These are phyloP conservation scores for Tanytarsus gracilentus DNA, from an alignment of 2,888 invertebrate genomes.

Conservation along the genomic window DNA sequence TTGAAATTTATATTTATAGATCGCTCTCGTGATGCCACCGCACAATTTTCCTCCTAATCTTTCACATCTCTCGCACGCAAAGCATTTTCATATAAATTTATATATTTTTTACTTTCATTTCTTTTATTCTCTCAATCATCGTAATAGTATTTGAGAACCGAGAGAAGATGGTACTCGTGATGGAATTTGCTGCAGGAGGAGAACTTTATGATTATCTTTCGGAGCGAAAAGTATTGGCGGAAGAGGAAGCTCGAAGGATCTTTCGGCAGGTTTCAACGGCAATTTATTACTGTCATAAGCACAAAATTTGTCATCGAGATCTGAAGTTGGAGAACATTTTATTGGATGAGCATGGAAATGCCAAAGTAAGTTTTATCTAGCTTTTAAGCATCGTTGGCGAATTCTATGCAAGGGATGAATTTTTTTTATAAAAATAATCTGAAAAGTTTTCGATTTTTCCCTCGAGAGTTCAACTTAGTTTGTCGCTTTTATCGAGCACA, in stretches of 20 bases:
- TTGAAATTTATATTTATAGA: too few relatives aligned
- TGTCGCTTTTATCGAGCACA: too few relatives aligned
- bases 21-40: too few relatives aligned
- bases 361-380: constrained; percentile 81
- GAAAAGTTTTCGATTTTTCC: too few relatives aligned
- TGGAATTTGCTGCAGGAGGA: constrained; percentile 98
- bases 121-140: not conserved
- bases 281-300: constrained; percentile 96
- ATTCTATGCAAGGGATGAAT: too few relatives aligned
- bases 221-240: constrained; percentile 79
- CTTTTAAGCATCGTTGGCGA: too few relatives aligned
- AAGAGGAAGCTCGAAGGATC: constrained; percentile 86
- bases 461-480: too few relatives aligned
- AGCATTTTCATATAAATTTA: not conserved
- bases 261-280: constrained; percentile 95
- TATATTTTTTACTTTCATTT: not conserved
- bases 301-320: constrained; percentile 94
- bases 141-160: constrained; percentile 93
- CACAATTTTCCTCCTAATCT: too few relatives aligned
- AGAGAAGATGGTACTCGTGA: constrained; percentile 98
- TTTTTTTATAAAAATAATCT: too few relatives aligned
- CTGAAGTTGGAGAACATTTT: constrained; percentile 92
- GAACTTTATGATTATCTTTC: constrained; percentile 96
- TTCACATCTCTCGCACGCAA: not conserved
- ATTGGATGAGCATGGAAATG: constrained; percentile 85